Base-by-base conservation (phyloP, 2,113 vertebrate genomes). In the Passer domesticus region DNA sequence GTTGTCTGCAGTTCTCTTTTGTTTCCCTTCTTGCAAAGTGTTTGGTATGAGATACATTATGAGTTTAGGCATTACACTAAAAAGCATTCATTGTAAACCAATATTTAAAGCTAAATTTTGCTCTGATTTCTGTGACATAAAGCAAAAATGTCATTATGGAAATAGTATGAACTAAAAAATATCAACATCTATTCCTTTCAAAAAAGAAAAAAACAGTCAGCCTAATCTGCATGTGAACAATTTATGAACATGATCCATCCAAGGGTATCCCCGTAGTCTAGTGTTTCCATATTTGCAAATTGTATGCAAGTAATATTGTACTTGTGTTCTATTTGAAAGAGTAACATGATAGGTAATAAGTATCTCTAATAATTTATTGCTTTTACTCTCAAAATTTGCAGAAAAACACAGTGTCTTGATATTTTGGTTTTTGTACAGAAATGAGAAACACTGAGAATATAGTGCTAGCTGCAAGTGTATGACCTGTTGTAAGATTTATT, bases 341-440 rank as follows among this genome's bases (percentile, higher is more conserved):
- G 20, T 41, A 89, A 95, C 70, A 79, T 85, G 91, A 96, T 43
- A 96, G 58, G 69, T 80, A 96, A 83, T 78, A 94, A 39, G 11
- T 80, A 80, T 68, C 50, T 69, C 47, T 96, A 90, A 94, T 69
- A 30, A 74, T 80, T 73, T 64, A 75, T 81, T 58, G 46, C 13
- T 72, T 94, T 93, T 92, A 87, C 13, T 83, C 67, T 96, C 81
- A 90, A 73, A 94, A 88, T 92, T 95, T 56, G 49, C 69, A 94
- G 76, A 87, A 69, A 56, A 46, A 44, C 67, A 49, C 3, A 15
- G 10, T 28, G 64, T 74, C 15, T 52, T 63, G 20, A 18, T 70
- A 72, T 68, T 95, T 92, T 11, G 8, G 23, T 76, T 87, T 91
- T 60, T 77, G 46, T 62, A 60, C 85, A 60, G 31, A 12, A 52